Evolutionary conservation across 53 echinoderm and acorn worm species (phyloP).

Genomic region (Paracentrotus lividus): DNA sequence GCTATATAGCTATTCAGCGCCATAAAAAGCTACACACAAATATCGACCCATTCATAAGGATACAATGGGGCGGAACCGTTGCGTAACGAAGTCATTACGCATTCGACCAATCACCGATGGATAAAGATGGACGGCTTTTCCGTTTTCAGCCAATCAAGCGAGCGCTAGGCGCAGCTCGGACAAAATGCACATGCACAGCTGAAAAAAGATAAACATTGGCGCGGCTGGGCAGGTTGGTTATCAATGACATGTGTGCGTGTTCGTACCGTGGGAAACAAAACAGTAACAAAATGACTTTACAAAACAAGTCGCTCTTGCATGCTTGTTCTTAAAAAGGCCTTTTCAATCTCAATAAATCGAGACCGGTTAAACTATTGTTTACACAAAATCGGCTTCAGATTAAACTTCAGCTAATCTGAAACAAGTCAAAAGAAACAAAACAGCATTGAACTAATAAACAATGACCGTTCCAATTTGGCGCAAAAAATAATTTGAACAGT

Average conservation of each 20-base stretch:
- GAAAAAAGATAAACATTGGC: not conserved
- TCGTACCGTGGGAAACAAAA: not conserved
- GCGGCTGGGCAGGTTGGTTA: no score
- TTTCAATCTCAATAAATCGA: no score
- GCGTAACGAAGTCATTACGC: not conserved
- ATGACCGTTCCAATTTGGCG: not conserved
- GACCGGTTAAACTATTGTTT: not conserved
- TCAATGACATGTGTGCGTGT: not conserved
- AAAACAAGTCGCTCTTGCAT: no score
- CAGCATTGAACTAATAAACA: no score
- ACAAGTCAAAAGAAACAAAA: no score
- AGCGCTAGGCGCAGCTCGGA: no score
- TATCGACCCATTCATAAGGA: conserved; percentile 2
- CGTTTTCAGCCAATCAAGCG: conserved; percentile 10
- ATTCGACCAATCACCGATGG: conserved; percentile 1
- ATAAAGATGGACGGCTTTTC: not conserved
- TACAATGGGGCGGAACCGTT: not conserved
- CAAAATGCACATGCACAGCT: not conserved
- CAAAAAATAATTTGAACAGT: no score
- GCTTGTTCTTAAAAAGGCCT: no score
- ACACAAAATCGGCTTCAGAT: not conserved
- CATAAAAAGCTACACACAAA: not conserved
- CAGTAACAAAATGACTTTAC: not conserved
- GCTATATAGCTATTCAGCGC: no score
- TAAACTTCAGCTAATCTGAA: not conserved